phyloP scores from a whole-genome alignment of 1,140 invertebrate species.

The Spodoptera litura region DNA sequence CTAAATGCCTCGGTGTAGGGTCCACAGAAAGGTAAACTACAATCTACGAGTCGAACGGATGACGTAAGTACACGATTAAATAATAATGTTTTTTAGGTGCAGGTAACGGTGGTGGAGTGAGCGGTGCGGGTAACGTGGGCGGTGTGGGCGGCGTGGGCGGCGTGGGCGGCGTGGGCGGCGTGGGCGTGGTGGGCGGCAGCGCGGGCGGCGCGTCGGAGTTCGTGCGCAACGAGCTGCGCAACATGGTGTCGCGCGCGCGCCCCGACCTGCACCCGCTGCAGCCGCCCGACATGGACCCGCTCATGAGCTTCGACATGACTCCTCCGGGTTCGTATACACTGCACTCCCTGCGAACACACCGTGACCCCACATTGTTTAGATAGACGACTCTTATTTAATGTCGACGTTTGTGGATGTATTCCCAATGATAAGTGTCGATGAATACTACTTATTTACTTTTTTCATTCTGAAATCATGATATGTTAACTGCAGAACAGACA shows the following conservation, averaged over 20 bases:
- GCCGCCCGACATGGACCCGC: conserved; percentile 88
- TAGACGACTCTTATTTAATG: background rate
- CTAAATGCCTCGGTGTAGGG: conserved; percentile 24
- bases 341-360: background rate
- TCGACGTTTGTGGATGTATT: background rate
- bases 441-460: background rate
- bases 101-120: conserved; percentile 43
- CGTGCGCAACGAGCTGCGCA: conserved; percentile 95
- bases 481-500: too few relatives aligned
- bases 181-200: conserved; percentile 52
- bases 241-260: conserved; percentile 90
- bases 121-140: conserved; percentile 19
- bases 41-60: too few relatives aligned
- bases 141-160: conserved; percentile 35
- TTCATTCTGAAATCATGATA: background rate
- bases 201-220: conserved; percentile 90
- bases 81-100: conserved; percentile 17
- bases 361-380: background rate
- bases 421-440: background rate
- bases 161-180: conserved; percentile 47
- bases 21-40: conserved; percentile 4
- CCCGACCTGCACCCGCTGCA: conserved; percentile 75
- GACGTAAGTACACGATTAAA: background rate
- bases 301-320: conserved; percentile 90
- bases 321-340: conserved; percentile 84